These are phyloP conservation scores for Abramis brama DNA, from an alignment of 2,113 vertebrate genomes.

Conservation along the genomic window DNA sequence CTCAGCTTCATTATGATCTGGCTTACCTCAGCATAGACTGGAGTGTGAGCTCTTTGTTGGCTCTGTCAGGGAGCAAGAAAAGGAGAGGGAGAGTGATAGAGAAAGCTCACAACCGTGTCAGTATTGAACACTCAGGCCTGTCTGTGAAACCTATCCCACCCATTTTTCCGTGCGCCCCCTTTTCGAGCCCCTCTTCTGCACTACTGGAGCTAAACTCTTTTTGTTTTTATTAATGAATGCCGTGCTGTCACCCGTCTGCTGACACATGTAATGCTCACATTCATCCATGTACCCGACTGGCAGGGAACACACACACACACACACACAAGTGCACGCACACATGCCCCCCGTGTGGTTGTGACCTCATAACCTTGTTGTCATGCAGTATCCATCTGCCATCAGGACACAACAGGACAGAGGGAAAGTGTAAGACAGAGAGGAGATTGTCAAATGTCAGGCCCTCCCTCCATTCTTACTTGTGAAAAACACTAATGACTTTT, in stretches of 20 bases:
- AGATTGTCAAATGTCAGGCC: constrained; percentile 49
- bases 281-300: constrained; percentile 45
- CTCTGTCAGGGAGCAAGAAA: constrained; percentile 33
- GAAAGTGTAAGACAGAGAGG: constrained; percentile 34
- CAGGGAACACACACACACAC: constrained; percentile 18
- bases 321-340: constrained; percentile 51
- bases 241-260: constrained; percentile 25
- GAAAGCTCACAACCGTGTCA: constrained; percentile 18
- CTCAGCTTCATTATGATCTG: constrained; percentile 53
- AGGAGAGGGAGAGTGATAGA: constrained; percentile 15
- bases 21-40: constrained; percentile 52
- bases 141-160: constrained; percentile 25
- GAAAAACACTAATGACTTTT: constrained; percentile 43
- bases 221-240: constrained; percentile 40
- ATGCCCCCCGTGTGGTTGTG: constrained; percentile 73
- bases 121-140: constrained; percentile 16
- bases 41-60: constrained; percentile 37
- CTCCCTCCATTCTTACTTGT: constrained; percentile 28
- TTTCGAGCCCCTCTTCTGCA: constrained; percentile 6
- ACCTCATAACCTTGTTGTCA: constrained; percentile 79
- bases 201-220: constrained; percentile 34
- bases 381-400: constrained; percentile 80
- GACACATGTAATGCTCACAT: constrained; percentile 42
- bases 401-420: constrained; percentile 61
- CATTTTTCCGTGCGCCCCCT: neutral